These are phyloP conservation scores for Aix galericulata DNA, from an alignment of 2,113 vertebrate species.

Conservation along the genomic window DNA sequence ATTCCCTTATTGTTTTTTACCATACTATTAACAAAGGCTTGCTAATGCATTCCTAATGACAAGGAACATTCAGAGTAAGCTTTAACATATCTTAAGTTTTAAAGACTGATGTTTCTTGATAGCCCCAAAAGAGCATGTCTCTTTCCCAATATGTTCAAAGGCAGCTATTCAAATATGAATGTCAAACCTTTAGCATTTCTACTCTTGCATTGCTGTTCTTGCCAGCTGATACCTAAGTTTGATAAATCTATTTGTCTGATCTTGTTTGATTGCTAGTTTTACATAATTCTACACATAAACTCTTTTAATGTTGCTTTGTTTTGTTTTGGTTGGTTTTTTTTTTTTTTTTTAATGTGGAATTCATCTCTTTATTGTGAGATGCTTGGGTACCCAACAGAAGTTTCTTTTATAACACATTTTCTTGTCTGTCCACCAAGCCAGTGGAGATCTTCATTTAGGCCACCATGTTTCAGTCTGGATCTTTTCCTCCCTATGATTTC, in stretches of 20 bases:
- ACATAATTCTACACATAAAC: not conserved
- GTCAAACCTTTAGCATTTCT: not conserved
- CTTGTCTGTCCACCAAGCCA: not conserved
- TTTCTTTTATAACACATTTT: not conserved
- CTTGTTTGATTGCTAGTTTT: not conserved
- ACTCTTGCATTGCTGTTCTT: not conserved
- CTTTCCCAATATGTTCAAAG: not conserved
- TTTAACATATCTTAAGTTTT: slow-evolving; percentile 8
- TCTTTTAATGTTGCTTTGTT: not conserved
- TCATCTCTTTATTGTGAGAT: not conserved
- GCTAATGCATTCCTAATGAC: not conserved
- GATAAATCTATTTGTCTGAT: not conserved
- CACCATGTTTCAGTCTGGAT: not conserved
- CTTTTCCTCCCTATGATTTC: not conserved
- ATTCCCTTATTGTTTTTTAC: slow-evolving; percentile 13
- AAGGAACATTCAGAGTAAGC: not conserved
- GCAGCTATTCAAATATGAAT: not conserved
- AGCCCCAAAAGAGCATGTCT: not conserved
- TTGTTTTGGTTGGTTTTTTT: too few relatives aligned
- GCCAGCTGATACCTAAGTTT: not conserved
- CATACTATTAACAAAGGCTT: not conserved
- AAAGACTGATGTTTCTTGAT: not conserved
- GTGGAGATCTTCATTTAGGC: not conserved
- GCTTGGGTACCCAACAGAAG: not conserved
- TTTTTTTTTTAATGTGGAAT: not conserved